Evolutionary conservation across 2,797 vertebrate species (phyloP).

Genomic region (Sebastolobus altivelis): DNA sequence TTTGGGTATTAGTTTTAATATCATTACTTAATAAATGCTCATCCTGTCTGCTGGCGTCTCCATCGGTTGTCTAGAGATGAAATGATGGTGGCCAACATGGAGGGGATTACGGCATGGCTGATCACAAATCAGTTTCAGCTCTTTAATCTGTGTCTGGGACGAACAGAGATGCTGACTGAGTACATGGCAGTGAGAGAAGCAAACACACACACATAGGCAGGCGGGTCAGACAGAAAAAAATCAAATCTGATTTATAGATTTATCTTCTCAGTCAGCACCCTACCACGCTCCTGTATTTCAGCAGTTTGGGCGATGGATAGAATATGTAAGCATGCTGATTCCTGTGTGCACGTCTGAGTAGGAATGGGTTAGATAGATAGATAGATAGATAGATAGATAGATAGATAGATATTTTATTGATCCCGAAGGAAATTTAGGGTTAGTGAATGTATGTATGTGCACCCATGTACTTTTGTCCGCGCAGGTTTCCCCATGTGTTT

Average conservation of each 20-base stretch:
- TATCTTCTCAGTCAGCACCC: slow-evolving; percentile 50
- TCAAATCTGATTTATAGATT: slow-evolving; percentile 72
- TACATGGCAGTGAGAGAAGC: slow-evolving; percentile 27
- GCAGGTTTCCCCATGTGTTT: neutral
- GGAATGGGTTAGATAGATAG: neutral
- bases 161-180: slow-evolving; percentile 45
- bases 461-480: neutral
- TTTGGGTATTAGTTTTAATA: slow-evolving; percentile 39
- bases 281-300: slow-evolving; percentile 38
- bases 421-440: neutral
- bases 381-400: too few species aligned
- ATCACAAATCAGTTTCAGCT: slow-evolving; percentile 75
- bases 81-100: slow-evolving; percentile 57
- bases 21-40: slow-evolving; percentile 39
- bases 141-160: slow-evolving; percentile 72
- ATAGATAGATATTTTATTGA: too few species aligned
- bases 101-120: slow-evolving; percentile 63
- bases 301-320: slow-evolving; percentile 28
- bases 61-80: slow-evolving; percentile 49
- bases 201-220: neutral
- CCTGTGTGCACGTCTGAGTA: neutral
- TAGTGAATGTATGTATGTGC: neutral
- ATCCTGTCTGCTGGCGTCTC: slow-evolving; percentile 54
- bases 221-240: slow-evolving; percentile 52
- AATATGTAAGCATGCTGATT: slow-evolving; percentile 31